These are phyloP conservation scores for Nicator chloris DNA, from an alignment of 2,113 vertebrate species.

Conservation along the genomic window DNA sequence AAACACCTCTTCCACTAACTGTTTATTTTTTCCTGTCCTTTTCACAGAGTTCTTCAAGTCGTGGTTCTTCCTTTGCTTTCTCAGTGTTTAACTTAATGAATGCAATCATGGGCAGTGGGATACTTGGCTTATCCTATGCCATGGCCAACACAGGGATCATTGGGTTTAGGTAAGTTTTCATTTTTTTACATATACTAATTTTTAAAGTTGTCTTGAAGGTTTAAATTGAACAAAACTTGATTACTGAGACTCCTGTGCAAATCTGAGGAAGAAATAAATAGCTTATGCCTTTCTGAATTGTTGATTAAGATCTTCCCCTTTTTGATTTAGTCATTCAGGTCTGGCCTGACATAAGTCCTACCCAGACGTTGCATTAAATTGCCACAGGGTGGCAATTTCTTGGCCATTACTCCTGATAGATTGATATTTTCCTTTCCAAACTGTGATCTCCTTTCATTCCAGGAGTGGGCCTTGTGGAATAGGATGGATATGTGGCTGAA, in stretches of 20 bases:
- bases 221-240: not conserved
- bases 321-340: not conserved
- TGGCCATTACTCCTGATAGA: not conserved
- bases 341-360: not conserved
- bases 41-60: slow-evolving; percentile 63
- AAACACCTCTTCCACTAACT: not conserved
- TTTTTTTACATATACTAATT: not conserved
- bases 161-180: slow-evolving; percentile 84
- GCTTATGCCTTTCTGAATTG: not conserved
- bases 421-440: not conserved
- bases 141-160: slow-evolving; percentile 92
- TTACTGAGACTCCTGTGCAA: not conserved
- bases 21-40: not conserved
- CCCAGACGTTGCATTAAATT: not conserved
- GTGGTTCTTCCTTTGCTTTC: slow-evolving; percentile 83
- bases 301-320: not conserved
- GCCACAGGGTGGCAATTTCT: slow-evolving; percentile 42
- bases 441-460: not conserved
- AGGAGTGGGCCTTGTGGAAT: not conserved
- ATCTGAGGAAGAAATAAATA: not conserved
- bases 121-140: slow-evolving; percentile 89
- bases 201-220: not conserved
- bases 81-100: slow-evolving; percentile 96
- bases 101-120: slow-evolving; percentile 94
- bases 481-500: not conserved